phyloP scores from a whole-genome alignment of 2,797 vertebrate genomes.

The Acanthiza pusilla region DNA sequence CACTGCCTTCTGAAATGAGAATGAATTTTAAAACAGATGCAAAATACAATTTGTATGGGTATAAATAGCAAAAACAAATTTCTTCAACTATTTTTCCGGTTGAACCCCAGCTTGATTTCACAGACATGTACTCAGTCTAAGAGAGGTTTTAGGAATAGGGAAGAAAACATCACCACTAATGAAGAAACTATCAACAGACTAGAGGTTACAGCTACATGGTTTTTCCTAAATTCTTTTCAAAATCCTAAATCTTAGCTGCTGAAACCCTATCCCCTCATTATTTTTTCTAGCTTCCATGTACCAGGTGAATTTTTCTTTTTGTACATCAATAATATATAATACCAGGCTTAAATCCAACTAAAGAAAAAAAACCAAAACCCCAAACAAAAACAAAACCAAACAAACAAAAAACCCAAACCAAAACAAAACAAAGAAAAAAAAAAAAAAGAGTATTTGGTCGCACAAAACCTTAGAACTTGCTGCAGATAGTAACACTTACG shows the following conservation, averaged over 20 bases:
- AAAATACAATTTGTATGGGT: neutral
- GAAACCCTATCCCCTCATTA: neutral
- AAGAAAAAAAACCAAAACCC: neutral
- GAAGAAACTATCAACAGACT: neutral
- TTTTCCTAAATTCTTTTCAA: neutral
- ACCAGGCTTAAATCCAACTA: neutral
- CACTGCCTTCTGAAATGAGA: neutral
- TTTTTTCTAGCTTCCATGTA: neutral
- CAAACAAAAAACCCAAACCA: neutral
- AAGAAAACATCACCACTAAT: neutral
- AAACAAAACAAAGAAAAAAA: neutral
- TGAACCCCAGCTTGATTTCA: neutral
- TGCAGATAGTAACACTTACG: neutral
- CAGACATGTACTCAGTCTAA: neutral
- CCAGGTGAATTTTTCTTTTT: neutral
- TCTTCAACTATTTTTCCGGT: neutral
- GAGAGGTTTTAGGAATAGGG: neutral
- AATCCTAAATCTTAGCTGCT: neutral
- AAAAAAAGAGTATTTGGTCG: neutral
- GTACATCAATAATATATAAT: neutral
- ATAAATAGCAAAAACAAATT: neutral
- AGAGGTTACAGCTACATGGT: rapidly evolving
- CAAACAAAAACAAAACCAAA: neutral
- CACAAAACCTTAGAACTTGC: neutral
- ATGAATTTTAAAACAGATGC: neutral